phyloP scores from a whole-genome alignment of 2,888 invertebrate species.

The Heteromurus nitidus region DNA sequence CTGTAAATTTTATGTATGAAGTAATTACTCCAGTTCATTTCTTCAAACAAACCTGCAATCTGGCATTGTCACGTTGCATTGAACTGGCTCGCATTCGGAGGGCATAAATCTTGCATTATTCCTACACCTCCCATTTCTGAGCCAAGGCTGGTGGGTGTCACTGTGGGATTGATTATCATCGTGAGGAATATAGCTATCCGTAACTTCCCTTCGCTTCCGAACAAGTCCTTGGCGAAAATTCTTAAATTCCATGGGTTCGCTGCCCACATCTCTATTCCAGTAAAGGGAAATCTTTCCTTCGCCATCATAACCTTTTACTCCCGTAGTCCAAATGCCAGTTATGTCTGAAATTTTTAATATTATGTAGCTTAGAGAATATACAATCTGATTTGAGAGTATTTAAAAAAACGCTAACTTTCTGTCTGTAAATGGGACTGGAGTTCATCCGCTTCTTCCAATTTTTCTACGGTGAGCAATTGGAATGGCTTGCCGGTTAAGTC shows the following conservation, averaged over 20 bases:
- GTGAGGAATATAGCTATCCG: not conserved
- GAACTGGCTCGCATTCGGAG: slow-evolving; percentile 48
- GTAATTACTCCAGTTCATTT: slow-evolving; percentile 14
- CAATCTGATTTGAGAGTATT: not conserved
- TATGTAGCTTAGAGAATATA: too few relatives aligned
- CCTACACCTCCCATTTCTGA: slow-evolving; percentile 29
- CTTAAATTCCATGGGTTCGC: slow-evolving; percentile 17
- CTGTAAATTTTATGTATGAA: not conserved
- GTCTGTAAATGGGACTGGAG: slow-evolving; percentile 22
- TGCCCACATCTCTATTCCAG: slow-evolving; percentile 22
- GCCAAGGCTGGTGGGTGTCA: slow-evolving; percentile 23
- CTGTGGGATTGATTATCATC: too few relatives aligned
- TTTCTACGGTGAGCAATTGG: slow-evolving; percentile 49
- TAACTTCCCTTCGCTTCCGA: slow-evolving; percentile 2
- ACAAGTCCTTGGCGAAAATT: slow-evolving; percentile 14
- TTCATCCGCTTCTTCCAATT: slow-evolving; percentile 27
- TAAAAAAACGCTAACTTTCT: slow-evolving; percentile 10
- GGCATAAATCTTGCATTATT: slow-evolving; percentile 38
- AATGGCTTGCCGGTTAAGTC: slow-evolving; percentile 47
- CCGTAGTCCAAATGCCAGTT: slow-evolving; percentile 47
- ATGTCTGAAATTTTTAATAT: slow-evolving; percentile 22
- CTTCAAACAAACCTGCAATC: slow-evolving; percentile 29
- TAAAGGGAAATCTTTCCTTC: slow-evolving; percentile 15
- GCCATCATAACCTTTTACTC: slow-evolving; percentile 28
- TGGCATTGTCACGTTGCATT: slow-evolving; percentile 49